Percentiles rank a stretch among this genome's conserved stretches.
phyloP scores from a whole-genome alignment of 2,797 vertebrate species.

The Spea hammondii region DNA sequence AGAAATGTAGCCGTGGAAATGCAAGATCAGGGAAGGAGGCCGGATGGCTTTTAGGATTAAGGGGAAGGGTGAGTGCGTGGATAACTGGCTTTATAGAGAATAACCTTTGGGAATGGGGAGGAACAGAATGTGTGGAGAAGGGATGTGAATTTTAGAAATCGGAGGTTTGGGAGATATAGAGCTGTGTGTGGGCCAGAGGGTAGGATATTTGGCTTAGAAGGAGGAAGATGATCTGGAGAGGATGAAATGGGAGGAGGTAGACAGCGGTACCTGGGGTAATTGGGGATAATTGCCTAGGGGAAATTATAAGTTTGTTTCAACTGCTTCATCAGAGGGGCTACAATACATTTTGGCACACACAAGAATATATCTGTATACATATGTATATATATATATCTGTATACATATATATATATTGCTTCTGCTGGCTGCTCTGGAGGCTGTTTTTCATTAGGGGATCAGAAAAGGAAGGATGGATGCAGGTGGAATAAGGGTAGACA shows the following conservation, averaged over 20 bases:
- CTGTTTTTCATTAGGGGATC: slow-evolving; percentile 21
- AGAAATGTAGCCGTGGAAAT: too few relatives aligned
- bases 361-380: slow-evolving; percentile 22
- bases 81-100: too few relatives aligned
- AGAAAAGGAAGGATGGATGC: slow-evolving; percentile 25
- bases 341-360: slow-evolving; percentile 23
- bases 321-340: slow-evolving; percentile 33
- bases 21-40: too few relatives aligned
- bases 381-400: slow-evolving; percentile 24
- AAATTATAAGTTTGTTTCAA: slow-evolving; percentile 33
- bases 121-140: too few relatives aligned
- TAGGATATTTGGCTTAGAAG: background rate
- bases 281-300: slow-evolving; percentile 18
- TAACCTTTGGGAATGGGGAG: too few relatives aligned
- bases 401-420: slow-evolving; percentile 41
- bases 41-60: too few relatives aligned
- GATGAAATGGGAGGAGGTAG: background rate
- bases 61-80: too few relatives aligned
- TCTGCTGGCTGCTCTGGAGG: slow-evolving; percentile 32
- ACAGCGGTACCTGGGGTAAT: background rate
- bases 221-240: background rate
- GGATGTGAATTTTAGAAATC: too few relatives aligned
- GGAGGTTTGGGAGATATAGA: background rate
- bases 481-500: background rate
- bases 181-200: background rate